Evolutionary conservation across 2,888 invertebrate genomes (phyloP).

Genomic region (Torymus auratus): DNA sequence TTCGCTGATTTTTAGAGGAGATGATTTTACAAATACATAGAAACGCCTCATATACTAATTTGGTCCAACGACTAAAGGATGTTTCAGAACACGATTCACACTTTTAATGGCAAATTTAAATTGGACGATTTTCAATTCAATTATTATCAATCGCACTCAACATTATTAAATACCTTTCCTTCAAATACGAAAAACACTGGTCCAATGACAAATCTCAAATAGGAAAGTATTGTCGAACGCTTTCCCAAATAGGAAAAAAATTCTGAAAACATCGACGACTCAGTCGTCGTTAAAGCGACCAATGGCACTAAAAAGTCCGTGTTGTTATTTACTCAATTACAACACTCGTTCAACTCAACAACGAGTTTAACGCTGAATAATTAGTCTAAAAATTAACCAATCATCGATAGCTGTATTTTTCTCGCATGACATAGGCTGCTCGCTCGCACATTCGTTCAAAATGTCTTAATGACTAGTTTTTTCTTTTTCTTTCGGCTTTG

Average conservation of each 20-base stretch:
- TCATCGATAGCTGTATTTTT: constrained; percentile 19
- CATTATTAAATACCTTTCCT: constrained; percentile 1
- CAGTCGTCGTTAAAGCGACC: constrained; percentile 3
- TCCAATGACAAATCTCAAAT: constrained; percentile 19
- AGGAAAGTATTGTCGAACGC: not conserved
- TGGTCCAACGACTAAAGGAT: constrained; percentile 41
- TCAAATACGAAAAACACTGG: constrained; percentile 32
- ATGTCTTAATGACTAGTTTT: constrained; percentile 57
- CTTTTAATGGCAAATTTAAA: constrained; percentile 1
- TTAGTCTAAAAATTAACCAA: constrained; percentile 25
- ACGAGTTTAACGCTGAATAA: constrained; percentile 21
- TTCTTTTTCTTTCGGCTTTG: constrained; percentile 19
- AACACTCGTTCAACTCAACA: not conserved
- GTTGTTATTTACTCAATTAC: not conserved
- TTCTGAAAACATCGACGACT: not conserved
- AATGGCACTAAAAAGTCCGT: constrained; percentile 41
- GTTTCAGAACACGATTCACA: constrained; percentile 17
- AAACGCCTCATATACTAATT: constrained; percentile 36
- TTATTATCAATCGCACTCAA: not conserved
- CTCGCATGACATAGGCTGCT: constrained; percentile 33
- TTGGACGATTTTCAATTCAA: constrained; percentile 26
- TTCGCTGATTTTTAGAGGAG: constrained; percentile 17
- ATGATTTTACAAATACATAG: constrained; percentile 20
- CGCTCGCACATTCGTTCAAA: constrained; percentile 14
- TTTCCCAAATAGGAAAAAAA: constrained; percentile 8